Conservation (phyloP, 53 echinoderm and acorn worm species). For the Holothuria scabra region DNA sequence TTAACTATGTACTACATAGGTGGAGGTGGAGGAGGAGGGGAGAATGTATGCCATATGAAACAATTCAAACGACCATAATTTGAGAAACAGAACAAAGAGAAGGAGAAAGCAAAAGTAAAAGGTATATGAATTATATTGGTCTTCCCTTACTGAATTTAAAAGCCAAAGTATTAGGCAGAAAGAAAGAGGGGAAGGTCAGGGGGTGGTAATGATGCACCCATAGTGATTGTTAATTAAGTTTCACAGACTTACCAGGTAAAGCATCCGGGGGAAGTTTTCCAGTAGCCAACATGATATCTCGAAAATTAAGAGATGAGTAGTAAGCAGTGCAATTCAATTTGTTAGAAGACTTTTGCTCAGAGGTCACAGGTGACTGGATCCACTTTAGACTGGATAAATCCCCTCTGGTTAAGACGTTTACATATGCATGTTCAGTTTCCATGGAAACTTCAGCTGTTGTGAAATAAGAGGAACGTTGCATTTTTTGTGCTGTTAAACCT, state of each 20-base stretch:
- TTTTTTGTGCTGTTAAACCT: no score
- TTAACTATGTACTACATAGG: no score
- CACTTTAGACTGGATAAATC: slow-evolving; percentile 84
- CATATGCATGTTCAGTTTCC: slow-evolving; percentile 69
- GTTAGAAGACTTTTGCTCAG: slow-evolving; percentile 29
- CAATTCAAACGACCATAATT: no score
- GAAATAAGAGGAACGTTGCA: no score
- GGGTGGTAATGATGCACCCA: neutral
- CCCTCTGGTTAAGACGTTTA: slow-evolving; percentile 78
- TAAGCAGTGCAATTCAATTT: slow-evolving; percentile 64
- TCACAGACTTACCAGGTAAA: slow-evolving; percentile 64
- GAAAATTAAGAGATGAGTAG: slow-evolving; percentile 84
- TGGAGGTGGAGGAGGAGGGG: no score
- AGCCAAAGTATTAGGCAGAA: neutral
- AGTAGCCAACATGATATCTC: slow-evolving; percentile 91
- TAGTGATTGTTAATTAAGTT: neutral
- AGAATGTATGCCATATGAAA: no score
- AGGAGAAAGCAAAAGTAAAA: no score
- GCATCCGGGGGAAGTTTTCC: slow-evolving; percentile 92
- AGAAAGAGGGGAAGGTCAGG: no score
- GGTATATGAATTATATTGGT: neutral
- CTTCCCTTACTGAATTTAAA: neutral
- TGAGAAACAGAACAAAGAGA: no score
- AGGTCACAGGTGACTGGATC: slow-evolving; percentile 75
- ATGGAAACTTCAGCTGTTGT: slow-evolving; percentile 17